Percentiles rank a stretch among this genome's conserved stretches.
Evolutionary conservation across 2,888 invertebrate species (phyloP).

Genomic region (Liposcelis brunnea): DNA sequence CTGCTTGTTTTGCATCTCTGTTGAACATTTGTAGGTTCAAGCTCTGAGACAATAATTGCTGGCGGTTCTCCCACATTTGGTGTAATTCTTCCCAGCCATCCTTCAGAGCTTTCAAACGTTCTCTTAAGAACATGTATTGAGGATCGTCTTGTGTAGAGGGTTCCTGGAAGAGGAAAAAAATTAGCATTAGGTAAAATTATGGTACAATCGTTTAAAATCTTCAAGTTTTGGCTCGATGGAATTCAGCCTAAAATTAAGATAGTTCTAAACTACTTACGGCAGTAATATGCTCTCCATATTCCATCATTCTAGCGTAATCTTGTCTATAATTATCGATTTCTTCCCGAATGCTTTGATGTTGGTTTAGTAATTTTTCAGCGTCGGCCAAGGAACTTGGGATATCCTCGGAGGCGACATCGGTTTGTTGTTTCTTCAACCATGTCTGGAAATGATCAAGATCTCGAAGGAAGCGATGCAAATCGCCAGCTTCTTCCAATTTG

Average conservation of each 20-base stretch:
- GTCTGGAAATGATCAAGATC: conserved; percentile 99
- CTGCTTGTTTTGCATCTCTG: conserved; percentile 93
- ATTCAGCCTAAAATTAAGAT: background rate
- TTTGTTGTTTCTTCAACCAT: conserved; percentile 97
- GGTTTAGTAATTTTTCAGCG: conserved; percentile 89
- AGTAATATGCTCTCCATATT: conserved; percentile 91
- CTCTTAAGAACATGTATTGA: conserved; percentile 99
- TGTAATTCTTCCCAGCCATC: conserved; percentile 99
- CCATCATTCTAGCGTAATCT: conserved; percentile 98
- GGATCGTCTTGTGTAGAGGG: conserved; percentile 85
- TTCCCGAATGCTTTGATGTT: conserved; percentile 96
- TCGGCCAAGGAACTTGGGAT: conserved; percentile 85
- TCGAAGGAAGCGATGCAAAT: conserved; percentile 91
- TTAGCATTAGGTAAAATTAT: background rate
- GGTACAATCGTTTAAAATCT: background rate
- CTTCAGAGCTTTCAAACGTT: conserved; percentile 90
- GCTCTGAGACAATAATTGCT: conserved; percentile 84
- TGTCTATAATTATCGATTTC: conserved; percentile 99
- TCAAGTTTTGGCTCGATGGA: background rate
- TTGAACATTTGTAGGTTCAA: conserved; percentile 90
- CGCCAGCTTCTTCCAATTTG: conserved; percentile 96
- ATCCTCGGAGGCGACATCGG: conserved; percentile 96
- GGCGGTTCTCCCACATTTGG: conserved; percentile 99
- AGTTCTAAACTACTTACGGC: conserved; percentile 30
- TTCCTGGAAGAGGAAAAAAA: conserved; percentile 31